Conservation (phyloP, 2,888 invertebrate genomes). For the Eupithecia subumbrata region DNA sequence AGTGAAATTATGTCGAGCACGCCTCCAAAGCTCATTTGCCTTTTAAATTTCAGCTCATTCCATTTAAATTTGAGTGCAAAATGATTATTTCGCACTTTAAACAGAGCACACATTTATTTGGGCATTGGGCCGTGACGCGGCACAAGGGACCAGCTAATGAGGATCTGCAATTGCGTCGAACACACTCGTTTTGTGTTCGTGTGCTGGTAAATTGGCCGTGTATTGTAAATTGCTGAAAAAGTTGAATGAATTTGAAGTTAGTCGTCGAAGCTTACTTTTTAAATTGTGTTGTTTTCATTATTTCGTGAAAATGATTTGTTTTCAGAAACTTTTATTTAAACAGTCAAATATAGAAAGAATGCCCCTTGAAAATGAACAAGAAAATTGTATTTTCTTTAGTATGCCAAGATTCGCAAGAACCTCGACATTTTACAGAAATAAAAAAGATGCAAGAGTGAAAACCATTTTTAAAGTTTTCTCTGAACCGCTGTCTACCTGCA, state of each 20-base stretch:
- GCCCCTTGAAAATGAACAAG: background rate
- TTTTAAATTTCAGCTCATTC: constrained; percentile 27
- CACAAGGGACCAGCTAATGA: constrained; percentile 43
- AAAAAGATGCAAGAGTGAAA: background rate
- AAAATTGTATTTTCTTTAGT: background rate
- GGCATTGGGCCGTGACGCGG: constrained; percentile 38
- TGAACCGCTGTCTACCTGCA: background rate
- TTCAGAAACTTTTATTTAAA: background rate
- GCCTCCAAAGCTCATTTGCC: constrained; percentile 25
- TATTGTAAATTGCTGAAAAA: constrained; percentile 24
- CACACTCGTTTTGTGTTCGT: constrained; percentile 30
- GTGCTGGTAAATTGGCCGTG: constrained; percentile 35
- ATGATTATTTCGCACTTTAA: constrained; percentile 34
- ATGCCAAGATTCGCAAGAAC: background rate
- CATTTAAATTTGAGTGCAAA: constrained; percentile 31
- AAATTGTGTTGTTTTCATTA: background rate
- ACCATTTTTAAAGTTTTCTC: background rate
- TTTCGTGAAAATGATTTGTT: background rate
- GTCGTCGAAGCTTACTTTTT: background rate
- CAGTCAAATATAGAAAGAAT: background rate
- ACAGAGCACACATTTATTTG: constrained; percentile 37
- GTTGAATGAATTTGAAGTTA: constrained; percentile 11
- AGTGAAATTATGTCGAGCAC: constrained; percentile 13
- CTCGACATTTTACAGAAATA: background rate
- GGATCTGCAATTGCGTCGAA: constrained; percentile 39